phyloP scores from a whole-genome alignment of 2,113 vertebrate genomes.

The Hylia prasina region DNA sequence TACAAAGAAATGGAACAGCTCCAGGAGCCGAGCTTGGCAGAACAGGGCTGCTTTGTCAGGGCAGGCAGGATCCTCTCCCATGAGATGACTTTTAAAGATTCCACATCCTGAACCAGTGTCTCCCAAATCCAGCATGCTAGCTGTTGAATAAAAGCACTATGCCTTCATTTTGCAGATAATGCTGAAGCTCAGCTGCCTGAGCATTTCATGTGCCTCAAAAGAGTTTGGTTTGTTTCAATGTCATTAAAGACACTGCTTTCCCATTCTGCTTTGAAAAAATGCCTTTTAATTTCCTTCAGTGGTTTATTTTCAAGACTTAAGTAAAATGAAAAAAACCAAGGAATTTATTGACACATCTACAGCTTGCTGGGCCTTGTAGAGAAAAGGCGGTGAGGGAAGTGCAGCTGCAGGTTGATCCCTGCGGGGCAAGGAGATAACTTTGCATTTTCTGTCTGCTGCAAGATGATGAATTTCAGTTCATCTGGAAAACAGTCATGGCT shows the following conservation, averaged over 20 bases:
- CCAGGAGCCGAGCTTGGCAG: conserved; percentile 14
- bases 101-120: not conserved
- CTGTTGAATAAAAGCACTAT: not conserved
- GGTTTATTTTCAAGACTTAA: not conserved
- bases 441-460: not conserved
- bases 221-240: not conserved
- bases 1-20: conserved; percentile 43
- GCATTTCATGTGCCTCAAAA: not conserved
- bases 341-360: not conserved
- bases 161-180: not conserved
- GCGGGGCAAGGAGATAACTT: conserved; percentile 31
- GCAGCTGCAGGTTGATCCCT: conserved; percentile 46
- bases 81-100: not conserved
- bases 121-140: not conserved
- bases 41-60: conserved; percentile 2
- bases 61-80: not conserved
- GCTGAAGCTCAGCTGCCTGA: accelerated
- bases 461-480: conserved; percentile 37
- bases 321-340: not conserved
- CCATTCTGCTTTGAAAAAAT: not conserved
- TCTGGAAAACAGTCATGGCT: conserved; percentile 25
- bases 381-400: not conserved
- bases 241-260: not conserved
- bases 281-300: not conserved
- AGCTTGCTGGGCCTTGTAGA: not conserved